Evolutionary conservation across 2,888 invertebrate genomes (phyloP), one percentile per base, ranked within the genome.

Genomic region (Cephalotes varians): DNA sequence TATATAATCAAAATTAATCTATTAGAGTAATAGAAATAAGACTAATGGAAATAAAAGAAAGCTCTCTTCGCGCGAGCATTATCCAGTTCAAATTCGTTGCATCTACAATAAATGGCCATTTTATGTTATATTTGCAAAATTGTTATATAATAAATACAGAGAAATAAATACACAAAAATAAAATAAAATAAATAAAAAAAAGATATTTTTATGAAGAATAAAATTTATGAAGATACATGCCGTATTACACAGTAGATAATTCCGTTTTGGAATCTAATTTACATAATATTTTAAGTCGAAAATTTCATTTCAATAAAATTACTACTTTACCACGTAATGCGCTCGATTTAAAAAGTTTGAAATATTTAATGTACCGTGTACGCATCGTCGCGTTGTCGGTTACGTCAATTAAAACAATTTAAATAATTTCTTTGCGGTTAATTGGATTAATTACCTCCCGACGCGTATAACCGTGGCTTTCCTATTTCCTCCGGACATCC

Each of bases 361-460:
- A 40, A 58, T 56, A 58, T 56, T 56, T 34, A 56, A 44, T 10
- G 34, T 18, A 9, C 28, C 28, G 12, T 58, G 28, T 58, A 37
- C 28, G n/a, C n/a, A 12, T 47, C 51, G 28, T 37, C 10, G 37
- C 7, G 25, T 49, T 10, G 12, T 25, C 49, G n/a, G 64, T 65
- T 40, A 18, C 54, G 56, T 49, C 34, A 44, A 65, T 40, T 31
- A 54, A 34, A 21, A 49, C 54, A n/a, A 58, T 47, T 67, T 67
- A 58, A 47, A 77, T 67, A 79, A 82, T 69, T 60, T 51, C 67
- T 28, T 51, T 37, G 49, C 40, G 25, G 60, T 82, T 80, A 67
- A 82, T 79, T 69, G 79, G 60, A 60, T 82, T 82, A 82, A 79
- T 79, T 82, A 47, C 69, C 9, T n/a, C n/a, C 65, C 34, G 44